Base-by-base conservation (phyloP, 2,797 vertebrate genomes). In the Spinus pinus region DNA sequence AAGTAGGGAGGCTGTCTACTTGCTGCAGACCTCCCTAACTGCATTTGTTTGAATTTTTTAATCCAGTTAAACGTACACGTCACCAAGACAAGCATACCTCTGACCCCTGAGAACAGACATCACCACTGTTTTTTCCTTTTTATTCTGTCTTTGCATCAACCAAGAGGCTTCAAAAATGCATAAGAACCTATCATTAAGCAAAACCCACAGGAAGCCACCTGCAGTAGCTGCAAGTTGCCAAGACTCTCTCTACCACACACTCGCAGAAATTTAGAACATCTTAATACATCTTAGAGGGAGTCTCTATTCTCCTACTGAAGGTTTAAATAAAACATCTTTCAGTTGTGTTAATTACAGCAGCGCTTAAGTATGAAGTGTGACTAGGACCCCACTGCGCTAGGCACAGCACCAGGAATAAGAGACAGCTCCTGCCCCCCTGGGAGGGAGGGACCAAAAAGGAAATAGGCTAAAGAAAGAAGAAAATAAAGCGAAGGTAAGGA, bases 311-410 rank as follows among this genome's bases (percentile, higher is more conserved):
- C 72, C 50, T 25, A 9, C 12, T 27, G 23, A 37, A 70, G 7
- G 31, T 50, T 90, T 70, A 65, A 60, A 67, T 30, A 73, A 86
- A 37, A 78, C 54, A 57, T 69, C 24, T 85, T 93, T 53, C 41
- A 56, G 41, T 25, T 5, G 0, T 30, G 37, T 44, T 92, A 67
- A 64, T 65, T 78, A 79, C 50, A 94, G 77, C 30, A 50, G 51
- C 22, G 84, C 20, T 79, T 61, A 89, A 86, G 53, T 39, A 90
- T 24, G 30, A 74, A 37, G 21, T 21, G 35, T 88, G 78, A 94
- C 66, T 9, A 41, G 65, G 57, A 78, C 24, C 57, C 69, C 30
- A 23, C 31, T 6, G 44, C 0, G 18, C 71, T 41, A 85, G 79
- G 84, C 71, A 69, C 61, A 91, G 81, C 46, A 35, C 30, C 1